Base-by-base conservation (phyloP, 2,888 invertebrate species). In the Fabriciana adippe region DNA sequence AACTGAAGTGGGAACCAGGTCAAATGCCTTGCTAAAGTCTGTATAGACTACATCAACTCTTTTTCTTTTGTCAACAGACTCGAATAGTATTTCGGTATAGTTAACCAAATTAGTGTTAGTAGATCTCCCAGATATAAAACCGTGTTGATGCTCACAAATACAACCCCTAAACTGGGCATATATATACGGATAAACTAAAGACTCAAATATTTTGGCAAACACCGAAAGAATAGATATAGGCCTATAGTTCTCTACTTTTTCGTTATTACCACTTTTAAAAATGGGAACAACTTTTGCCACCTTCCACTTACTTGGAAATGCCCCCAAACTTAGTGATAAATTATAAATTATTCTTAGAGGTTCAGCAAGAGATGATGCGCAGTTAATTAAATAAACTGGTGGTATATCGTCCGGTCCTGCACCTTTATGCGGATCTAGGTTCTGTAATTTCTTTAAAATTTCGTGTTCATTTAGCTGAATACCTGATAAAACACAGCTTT, bases 211-310 rank as follows among this genome's bases (percentile, higher is more conserved):
- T 5, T 26, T 26, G 26, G 4, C 26, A 4, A 26, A 4, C 26
- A 26, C 26, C 26, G 26, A 26, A 5, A 26, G 26, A 26, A 26
- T 26, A 26, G 26, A 26, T 26, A 26, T 26, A 26, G 26, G 26
- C 26, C 5, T 26, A 4, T 59, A 63, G 50, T 60, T 60, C n/a
- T 60, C 31, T 8, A 60, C 31, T n/a, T 50, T 51, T 50, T 35
- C 14, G 45, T 15, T 45, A 3, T 62, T 41, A 14, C 62, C 62
- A 53, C 6, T 62, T 13, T 62, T 62, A 18, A 54, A 62, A 62
- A 54, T 62, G 35, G 62, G 54, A 21, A 54, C 45, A 16, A 62
- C 18, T 62, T 62, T 70, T 66, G 48, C 69, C 55, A n/a, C 62
- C 68, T 57, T 64, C 26, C n/a, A 56, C 21, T 60, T 26, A 14